Percentiles rank a stretch among this genome's conserved stretches.
phyloP scores from a whole-genome alignment of 2,113 vertebrate species.

The Phocoena phocoena region DNA sequence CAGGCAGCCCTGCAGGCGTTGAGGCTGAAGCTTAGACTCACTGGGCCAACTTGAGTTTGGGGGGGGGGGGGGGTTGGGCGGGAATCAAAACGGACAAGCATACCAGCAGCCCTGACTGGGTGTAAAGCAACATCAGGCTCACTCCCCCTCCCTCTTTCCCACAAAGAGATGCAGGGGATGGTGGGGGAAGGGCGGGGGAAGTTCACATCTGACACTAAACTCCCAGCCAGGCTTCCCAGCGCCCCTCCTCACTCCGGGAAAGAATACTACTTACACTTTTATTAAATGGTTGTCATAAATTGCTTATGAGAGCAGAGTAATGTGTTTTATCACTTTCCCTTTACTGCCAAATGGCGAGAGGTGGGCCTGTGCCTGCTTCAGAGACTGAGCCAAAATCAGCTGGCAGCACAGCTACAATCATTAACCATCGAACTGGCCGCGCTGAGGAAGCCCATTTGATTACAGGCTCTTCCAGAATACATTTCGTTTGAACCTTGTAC shows the following conservation, averaged over 20 bases:
- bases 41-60: not conserved
- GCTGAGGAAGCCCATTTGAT: not conserved
- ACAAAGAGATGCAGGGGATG: not conserved
- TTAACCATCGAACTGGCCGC: not conserved
- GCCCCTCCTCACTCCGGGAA: not conserved
- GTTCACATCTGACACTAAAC: not conserved
- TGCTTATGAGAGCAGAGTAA: constrained; percentile 2
- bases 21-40: not conserved
- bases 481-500: not conserved
- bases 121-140: not conserved
- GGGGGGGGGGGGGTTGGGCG: too few relatives aligned
- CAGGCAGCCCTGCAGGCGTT: fast-evolving
- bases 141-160: not conserved
- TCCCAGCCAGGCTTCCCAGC: not conserved
- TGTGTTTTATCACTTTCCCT: constrained; percentile 19
- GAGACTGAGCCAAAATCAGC: constrained; percentile 31
- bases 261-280: not conserved
- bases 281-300: constrained; percentile 36
- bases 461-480: constrained; percentile 21
- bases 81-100: not conserved
- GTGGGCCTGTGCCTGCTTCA: not conserved
- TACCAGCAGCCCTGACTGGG: not conserved
- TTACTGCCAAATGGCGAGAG: constrained; percentile 20
- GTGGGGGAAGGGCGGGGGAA: too few relatives aligned
- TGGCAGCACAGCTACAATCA: not conserved